Base-by-base conservation (phyloP, 2,797 vertebrate genomes). In the Nyctibius grandis region DNA sequence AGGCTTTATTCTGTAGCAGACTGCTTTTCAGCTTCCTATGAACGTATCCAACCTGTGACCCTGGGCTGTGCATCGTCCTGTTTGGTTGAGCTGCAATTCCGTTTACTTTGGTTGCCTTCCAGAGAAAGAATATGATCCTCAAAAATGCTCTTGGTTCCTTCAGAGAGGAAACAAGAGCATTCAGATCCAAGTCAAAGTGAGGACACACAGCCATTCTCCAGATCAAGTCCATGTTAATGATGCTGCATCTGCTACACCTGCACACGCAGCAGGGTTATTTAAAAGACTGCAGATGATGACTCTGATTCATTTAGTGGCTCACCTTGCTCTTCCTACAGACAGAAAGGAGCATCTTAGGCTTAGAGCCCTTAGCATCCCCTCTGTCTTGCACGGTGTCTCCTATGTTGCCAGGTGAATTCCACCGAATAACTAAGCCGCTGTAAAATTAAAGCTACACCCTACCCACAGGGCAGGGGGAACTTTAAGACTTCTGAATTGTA, bases 71-170 rank as follows among this genome's bases (percentile, higher is more conserved):
- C 56, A 77, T 70, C 5, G 1, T 59, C 74, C 74, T 50, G 19
- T 45, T 7, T 28, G 70, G 64, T 29, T 74, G 80, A 95, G 77
- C 51, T 82, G 77, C 64, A 92, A 50, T 36, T 92, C 80, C 60
- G 8, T 77, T 87, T 67, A 45, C 70, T 92, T 96, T 92, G 86
- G 64, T 89, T 86, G 54, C 75, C 60, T 91, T 95, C 88, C 91
- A 94, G 78, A 89, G 64, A 80, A 80, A 83, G 48, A 89, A 88
- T 31, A 40, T 33, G 61, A 93, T 75, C 77, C 77, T 91, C 63
- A 57, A 33, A 94, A 93, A 91, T 11, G 72, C 59, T 76, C 70
- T 53, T 61, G 77, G 56, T 53, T 73, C 63, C 33, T 86, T 86
- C 54, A 69, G 22, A 15, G 54, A 38, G 65, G 47, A 76, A 92